Evolutionary conservation across 2,888 invertebrate species (phyloP).

Genomic region (Diaperis boleti): DNA sequence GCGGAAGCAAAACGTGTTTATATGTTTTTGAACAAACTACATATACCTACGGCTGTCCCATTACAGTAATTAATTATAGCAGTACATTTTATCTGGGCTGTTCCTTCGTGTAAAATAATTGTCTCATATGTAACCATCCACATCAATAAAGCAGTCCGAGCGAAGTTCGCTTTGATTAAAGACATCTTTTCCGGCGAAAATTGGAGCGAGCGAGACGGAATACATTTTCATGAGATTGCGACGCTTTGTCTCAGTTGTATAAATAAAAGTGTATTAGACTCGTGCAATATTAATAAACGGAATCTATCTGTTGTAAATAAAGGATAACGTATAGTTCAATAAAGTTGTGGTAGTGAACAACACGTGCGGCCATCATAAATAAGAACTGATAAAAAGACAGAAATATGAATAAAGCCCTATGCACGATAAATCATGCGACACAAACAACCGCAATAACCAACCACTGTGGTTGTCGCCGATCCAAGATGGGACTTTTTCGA

Average conservation of each 20-base stretch:
- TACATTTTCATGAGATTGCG: conserved; percentile 19
- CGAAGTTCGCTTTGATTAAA: conserved; percentile 21
- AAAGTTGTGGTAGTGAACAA: conserved; percentile 32
- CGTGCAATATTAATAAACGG: conserved; percentile 26
- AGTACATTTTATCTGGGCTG: too few relatives aligned
- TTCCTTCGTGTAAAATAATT: conserved; percentile 24
- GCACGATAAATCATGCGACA: conserved; percentile 32
- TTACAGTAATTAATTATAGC: too few relatives aligned
- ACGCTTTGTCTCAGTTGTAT: conserved; percentile 20
- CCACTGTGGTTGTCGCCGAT: conserved; percentile 11
- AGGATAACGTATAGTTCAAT: conserved; percentile 32
- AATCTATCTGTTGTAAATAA: conserved; percentile 19
- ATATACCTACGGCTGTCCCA: too few relatives aligned
- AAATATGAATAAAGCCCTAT: conserved; percentile 32
- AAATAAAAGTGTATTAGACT: conserved; percentile 27
- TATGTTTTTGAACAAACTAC: too few relatives aligned
- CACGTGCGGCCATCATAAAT: conserved; percentile 30
- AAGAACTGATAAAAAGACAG: conserved; percentile 38
- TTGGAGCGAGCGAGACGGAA: conserved; percentile 1
- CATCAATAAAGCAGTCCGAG: conserved; percentile 24
- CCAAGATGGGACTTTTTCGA: too few relatives aligned
- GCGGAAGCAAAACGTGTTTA: too few relatives aligned
- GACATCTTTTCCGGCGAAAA: conserved; percentile 4
- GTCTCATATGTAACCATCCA: conserved; percentile 18
- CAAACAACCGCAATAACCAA: conserved; percentile 37